phyloP scores from a whole-genome alignment of 1,140 invertebrate genomes.

The Calephelis virginiensis region DNA sequence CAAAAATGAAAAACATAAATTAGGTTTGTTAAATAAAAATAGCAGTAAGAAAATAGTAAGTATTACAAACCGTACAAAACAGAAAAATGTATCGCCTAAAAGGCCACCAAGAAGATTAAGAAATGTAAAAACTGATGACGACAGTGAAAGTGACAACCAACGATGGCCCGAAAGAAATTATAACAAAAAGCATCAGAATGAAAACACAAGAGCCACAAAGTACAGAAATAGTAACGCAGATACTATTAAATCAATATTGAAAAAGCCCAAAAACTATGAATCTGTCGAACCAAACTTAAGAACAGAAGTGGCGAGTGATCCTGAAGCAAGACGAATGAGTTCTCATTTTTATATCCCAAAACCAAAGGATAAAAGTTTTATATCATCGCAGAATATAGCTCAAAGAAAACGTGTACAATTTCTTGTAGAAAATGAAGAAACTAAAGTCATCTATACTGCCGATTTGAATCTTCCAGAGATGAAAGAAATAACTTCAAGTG shows the following conservation, averaged over 20 bases:
- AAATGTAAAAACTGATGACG: slow-evolving; percentile 66
- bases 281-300: slow-evolving; percentile 40
- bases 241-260: slow-evolving; percentile 83
- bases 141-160: slow-evolving; percentile 73
- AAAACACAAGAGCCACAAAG: slow-evolving; percentile 43
- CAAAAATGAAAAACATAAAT: slow-evolving; percentile 65
- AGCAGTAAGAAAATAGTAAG: slow-evolving; percentile 56
- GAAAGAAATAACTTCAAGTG: slow-evolving; percentile 28
- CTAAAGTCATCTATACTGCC: slow-evolving; percentile 68
- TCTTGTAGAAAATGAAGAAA: slow-evolving; percentile 80
- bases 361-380: slow-evolving; percentile 65
- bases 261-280: slow-evolving; percentile 79
- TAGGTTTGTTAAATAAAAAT: slow-evolving; percentile 51
- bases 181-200: slow-evolving; percentile 44
- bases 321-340: slow-evolving; percentile 61
- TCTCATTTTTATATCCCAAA: slow-evolving; percentile 84
- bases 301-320: slow-evolving; percentile 53
- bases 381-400: slow-evolving; percentile 53
- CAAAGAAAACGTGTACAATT: slow-evolving; percentile 81
- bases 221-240: slow-evolving; percentile 61
- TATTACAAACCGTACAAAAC: slow-evolving; percentile 62
- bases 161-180: slow-evolving; percentile 52
- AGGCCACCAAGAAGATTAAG: slow-evolving; percentile 64
- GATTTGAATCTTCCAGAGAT: slow-evolving; percentile 61
- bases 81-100: slow-evolving; percentile 70